These are phyloP conservation scores for Cephalopachus bancanus DNA, from an alignment of 2,797 vertebrate genomes.

Conservation along the genomic window DNA sequence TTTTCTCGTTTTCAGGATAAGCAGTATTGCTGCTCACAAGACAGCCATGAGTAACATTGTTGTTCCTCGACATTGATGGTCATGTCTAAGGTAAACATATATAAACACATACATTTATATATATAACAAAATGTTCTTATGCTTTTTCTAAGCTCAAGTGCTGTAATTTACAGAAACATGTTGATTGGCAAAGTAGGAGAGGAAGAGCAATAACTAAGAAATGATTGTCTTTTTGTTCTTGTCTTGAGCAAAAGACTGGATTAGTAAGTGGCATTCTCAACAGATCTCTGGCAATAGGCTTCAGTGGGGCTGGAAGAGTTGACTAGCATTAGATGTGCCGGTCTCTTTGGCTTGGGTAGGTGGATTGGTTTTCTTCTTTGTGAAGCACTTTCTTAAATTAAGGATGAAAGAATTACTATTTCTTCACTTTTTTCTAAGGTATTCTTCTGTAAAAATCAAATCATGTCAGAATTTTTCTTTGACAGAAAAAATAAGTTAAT, in stretches of 20 bases:
- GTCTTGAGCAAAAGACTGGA: background rate
- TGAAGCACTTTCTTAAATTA: constrained; percentile 18
- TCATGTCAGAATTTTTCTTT: background rate
- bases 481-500: background rate
- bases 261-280: background rate
- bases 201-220: background rate
- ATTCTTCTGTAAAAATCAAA: background rate
- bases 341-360: background rate
- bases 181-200: background rate
- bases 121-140: background rate
- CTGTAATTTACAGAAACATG: background rate
- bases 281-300: background rate
- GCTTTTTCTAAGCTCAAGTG: background rate
- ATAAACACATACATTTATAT: no score
- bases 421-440: background rate
- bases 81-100: constrained; percentile 83
- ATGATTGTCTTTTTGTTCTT: background rate
- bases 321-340: background rate
- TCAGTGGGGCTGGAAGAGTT: background rate
- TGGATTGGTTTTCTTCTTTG: background rate
- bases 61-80: constrained; percentile 49
- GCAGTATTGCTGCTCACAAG: constrained; percentile 48
- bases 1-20: constrained; percentile 78
- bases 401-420: background rate
- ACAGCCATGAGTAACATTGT: background rate